Percentiles rank a stretch among this genome's conserved stretches.
phyloP scores from a whole-genome alignment of 2,113 vertebrate genomes.

The Nicator chloris region DNA sequence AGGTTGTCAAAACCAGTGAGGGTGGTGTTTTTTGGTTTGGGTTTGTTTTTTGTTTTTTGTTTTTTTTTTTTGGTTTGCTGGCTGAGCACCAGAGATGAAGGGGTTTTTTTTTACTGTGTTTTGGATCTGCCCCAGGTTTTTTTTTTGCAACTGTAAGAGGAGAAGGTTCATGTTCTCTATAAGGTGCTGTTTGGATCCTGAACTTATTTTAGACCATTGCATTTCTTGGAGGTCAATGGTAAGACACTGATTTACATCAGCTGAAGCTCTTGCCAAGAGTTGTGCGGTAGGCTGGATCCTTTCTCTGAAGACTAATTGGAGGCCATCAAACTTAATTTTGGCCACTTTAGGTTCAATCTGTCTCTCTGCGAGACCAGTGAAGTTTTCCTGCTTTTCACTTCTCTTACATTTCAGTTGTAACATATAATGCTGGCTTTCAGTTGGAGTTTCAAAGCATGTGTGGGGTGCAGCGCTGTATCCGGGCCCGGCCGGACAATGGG shows the following conservation, averaged over 20 bases:
- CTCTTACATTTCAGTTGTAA: constrained; percentile 10
- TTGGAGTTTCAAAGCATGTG: constrained; percentile 20
- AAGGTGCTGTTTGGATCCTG: constrained; percentile 47
- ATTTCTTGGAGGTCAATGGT: constrained; percentile 10
- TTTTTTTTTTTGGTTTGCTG: background rate
- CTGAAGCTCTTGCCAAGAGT: constrained; percentile 23
- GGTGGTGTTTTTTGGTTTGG: background rate
- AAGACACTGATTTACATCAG: constrained; percentile 55
- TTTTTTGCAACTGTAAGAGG: background rate
- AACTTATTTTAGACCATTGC: constrained; percentile 25
- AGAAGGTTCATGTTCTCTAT: constrained; percentile 25
- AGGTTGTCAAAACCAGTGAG: constrained; percentile 14
- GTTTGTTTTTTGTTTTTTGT: background rate
- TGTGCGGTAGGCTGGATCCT: constrained; percentile 44
- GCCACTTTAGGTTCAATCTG: constrained; percentile 32
- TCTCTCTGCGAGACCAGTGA: constrained; percentile 22
- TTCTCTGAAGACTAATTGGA: constrained; percentile 52
- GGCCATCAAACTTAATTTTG: constrained; percentile 57
- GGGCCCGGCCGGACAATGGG: background rate
- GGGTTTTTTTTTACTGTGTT: background rate
- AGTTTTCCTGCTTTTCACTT: constrained; percentile 42
- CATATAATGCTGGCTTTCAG: background rate
- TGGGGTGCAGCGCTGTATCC: background rate
- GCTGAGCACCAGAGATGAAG: background rate
- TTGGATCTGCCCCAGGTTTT: background rate